A percentile compares a stretch with the other conserved stretches of the same genome.
These are phyloP conservation scores for Phragmatobia fuliginosa DNA, from an alignment of 2,888 invertebrate species.

Conservation along the genomic window DNA sequence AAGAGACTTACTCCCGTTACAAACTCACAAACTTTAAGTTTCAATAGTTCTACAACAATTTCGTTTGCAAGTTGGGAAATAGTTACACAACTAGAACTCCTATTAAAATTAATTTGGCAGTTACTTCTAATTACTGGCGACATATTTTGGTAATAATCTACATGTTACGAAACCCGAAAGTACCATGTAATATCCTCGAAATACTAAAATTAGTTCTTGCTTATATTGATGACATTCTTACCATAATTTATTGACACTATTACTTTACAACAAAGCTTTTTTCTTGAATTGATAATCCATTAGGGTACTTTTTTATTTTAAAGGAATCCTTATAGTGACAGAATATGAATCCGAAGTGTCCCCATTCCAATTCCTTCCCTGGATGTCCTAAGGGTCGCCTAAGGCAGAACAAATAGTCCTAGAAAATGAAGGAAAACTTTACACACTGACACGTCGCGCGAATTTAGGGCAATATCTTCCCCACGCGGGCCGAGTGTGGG, in stretches of 20 bases:
- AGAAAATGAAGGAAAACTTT: too few relatives aligned
- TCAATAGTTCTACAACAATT: conserved; percentile 21
- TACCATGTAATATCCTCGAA: not conserved
- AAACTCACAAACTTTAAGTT: conserved; percentile 19
- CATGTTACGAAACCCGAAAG: not conserved
- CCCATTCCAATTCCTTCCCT: too few relatives aligned
- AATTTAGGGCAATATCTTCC: too few relatives aligned
- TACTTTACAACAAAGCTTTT: too few relatives aligned
- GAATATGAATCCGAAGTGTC: too few relatives aligned
- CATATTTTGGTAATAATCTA: conserved; percentile 31
- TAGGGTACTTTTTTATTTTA: not conserved
- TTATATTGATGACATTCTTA: not conserved
- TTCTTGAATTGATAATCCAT: too few relatives aligned
- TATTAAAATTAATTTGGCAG: conserved; percentile 53
- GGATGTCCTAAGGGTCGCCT: too few relatives aligned
- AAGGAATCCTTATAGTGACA: too few relatives aligned
- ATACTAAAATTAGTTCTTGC: not conserved
- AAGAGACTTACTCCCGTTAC: conserved; percentile 34
- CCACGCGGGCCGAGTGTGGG: too few relatives aligned
- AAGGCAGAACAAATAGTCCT: too few relatives aligned
- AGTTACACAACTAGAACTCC: conserved; percentile 40
- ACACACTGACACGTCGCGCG: too few relatives aligned
- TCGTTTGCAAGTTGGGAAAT: conserved; percentile 25
- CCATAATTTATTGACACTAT: not conserved
- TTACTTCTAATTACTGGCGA: conserved; percentile 42